Evolutionary conservation across 2,888 invertebrate species (phyloP).

Genomic region (Thysanoteuthis rhombus): DNA sequence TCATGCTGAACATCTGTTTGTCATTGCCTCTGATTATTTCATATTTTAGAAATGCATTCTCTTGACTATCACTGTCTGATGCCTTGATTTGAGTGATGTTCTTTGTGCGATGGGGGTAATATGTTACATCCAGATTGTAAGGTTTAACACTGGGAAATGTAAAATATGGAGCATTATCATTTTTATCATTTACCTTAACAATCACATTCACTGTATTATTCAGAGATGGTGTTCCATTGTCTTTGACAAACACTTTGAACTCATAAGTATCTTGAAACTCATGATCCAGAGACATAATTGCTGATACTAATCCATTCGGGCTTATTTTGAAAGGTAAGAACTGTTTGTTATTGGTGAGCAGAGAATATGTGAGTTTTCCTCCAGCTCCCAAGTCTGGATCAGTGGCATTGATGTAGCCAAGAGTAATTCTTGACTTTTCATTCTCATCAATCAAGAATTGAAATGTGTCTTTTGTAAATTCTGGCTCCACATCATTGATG

Average conservation of each 20-base stretch:
- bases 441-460: slow-evolving; percentile 12
- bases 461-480: not conserved
- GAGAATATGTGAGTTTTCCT: not conserved
- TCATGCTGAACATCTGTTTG: not conserved
- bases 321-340: not conserved
- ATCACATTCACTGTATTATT: not conserved
- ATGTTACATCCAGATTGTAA: not conserved
- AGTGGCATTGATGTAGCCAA: not conserved
- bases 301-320: not conserved
- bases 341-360: not conserved
- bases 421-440: not conserved
- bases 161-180: slow-evolving; percentile 12
- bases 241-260: not conserved
- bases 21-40: not conserved
- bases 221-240: not conserved
- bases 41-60: slow-evolving; percentile 12
- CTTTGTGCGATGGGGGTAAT: not conserved
- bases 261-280: slow-evolving; percentile 12
- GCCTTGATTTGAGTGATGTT: not conserved
- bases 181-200: not conserved
- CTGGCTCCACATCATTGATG: not conserved
- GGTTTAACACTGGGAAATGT: slow-evolving; percentile 12
- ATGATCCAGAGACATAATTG: not conserved
- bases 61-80: not conserved
- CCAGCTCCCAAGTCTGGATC: not conserved